A percentile compares a stretch with the other conserved stretches of the same genome.
Conservation (phyloP, 2,113 vertebrate genomes). For the Tupaia tana region DNA sequence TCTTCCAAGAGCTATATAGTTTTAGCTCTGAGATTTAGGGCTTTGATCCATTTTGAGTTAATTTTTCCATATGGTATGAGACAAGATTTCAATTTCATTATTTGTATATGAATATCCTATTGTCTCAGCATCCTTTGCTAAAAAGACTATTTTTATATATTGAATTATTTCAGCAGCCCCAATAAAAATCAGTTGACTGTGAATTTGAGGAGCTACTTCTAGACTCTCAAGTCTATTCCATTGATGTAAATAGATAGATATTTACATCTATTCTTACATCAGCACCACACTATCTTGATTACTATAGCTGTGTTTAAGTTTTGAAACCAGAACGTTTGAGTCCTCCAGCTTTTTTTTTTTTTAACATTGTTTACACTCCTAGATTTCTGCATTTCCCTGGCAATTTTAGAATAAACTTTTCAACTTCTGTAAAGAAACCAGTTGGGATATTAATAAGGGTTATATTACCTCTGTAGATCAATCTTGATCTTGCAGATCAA, state of each 20-base stretch:
- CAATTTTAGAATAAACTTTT: neutral
- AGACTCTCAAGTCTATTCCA: neutral
- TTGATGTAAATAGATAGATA: neutral
- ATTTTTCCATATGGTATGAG: neutral
- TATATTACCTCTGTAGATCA: neutral
- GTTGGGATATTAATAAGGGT: neutral
- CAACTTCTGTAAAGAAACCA: neutral
- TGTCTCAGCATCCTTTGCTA: neutral
- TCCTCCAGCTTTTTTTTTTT: neutral
- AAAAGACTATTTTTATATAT: neutral
- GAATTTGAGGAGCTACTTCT: neutral
- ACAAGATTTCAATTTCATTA: neutral
- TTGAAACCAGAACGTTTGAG: neutral
- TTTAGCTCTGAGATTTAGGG: neutral
- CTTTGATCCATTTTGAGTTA: neutral
- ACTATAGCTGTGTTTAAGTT: neutral
- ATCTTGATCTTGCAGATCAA: neutral
- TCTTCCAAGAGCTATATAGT: neutral
- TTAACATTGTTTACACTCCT: neutral
- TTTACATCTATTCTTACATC: neutral
- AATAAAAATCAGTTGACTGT: neutral
- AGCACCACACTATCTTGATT: neutral
- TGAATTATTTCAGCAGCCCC: neutral
- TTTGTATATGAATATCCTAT: neutral
- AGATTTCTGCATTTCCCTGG: neutral